Conservation (phyloP, 2,113 vertebrate species). For the Tragulus kanchil region DNA sequence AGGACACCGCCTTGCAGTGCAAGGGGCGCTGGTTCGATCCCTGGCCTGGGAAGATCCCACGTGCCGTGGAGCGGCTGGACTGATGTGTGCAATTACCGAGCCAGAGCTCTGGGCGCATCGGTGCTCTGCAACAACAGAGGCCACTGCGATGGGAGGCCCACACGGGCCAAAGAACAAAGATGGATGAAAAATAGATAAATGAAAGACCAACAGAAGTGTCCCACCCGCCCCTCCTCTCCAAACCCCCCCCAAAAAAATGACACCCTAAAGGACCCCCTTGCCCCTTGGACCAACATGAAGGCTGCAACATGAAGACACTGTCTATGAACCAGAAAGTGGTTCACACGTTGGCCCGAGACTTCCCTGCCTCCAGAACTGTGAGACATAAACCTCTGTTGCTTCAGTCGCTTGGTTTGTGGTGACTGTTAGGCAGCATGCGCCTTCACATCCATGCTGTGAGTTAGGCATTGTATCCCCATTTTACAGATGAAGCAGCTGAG, state of each 20-base stretch:
- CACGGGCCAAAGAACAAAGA: no score
- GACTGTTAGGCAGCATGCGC: background rate
- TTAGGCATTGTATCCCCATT: background rate
- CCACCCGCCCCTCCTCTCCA: no score
- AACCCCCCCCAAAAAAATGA: background rate
- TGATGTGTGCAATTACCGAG: no score
- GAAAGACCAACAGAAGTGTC: no score
- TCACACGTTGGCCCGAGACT: background rate
- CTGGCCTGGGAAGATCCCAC: no score
- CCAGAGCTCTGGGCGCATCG: no score
- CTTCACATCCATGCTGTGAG: rapidly evolving
- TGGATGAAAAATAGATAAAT: no score
- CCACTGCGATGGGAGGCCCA: no score
- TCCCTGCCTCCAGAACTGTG: background rate
- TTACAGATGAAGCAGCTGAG: background rate
- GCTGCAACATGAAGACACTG: rapidly evolving
- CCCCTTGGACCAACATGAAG: background rate
- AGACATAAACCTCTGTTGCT: background rate
- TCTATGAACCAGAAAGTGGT: background rate
- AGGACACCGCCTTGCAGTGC: no score
- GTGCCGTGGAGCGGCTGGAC: no score
- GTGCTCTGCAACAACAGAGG: no score
- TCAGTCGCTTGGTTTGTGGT: background rate
- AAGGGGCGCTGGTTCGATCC: no score
- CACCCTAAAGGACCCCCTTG: background rate